Conservation (phyloP, 2,113 vertebrate genomes). For the Onychostoma macrolepis region DNA sequence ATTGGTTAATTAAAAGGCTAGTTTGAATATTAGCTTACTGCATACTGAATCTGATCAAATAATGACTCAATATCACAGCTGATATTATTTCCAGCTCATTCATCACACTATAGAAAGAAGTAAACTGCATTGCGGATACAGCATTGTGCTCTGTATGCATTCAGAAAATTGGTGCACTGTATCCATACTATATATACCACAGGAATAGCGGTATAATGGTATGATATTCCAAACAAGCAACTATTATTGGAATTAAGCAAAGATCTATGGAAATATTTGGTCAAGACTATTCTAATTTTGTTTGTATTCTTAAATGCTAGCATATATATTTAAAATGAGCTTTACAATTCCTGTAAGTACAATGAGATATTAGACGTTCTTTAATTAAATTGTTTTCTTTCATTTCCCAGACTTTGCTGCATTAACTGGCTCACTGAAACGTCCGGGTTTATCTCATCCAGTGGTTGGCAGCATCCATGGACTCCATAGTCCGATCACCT, state of each 20-base stretch:
- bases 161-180: neutral
- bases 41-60: neutral
- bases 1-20: too few species aligned
- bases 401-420: slow-evolving; percentile 77
- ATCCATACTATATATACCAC: neutral
- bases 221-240: neutral
- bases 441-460: slow-evolving; percentile 81
- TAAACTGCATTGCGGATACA: neutral
- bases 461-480: slow-evolving; percentile 88
- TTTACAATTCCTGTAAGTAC: neutral
- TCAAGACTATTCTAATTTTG: neutral
- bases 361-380: neutral
- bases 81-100: neutral
- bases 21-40: neutral
- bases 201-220: neutral
- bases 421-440: slow-evolving; percentile 88
- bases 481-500: slow-evolving; percentile 87
- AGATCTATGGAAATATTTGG: neutral
- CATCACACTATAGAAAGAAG: neutral
- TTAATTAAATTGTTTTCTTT: neutral
- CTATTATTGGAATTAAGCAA: neutral
- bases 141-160: neutral
- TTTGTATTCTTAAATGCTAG: neutral
- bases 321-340: neutral
- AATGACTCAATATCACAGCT: neutral